Conservation (phyloP, 2,888 invertebrate genomes). For the Drosophila villosipedis region DNA sequence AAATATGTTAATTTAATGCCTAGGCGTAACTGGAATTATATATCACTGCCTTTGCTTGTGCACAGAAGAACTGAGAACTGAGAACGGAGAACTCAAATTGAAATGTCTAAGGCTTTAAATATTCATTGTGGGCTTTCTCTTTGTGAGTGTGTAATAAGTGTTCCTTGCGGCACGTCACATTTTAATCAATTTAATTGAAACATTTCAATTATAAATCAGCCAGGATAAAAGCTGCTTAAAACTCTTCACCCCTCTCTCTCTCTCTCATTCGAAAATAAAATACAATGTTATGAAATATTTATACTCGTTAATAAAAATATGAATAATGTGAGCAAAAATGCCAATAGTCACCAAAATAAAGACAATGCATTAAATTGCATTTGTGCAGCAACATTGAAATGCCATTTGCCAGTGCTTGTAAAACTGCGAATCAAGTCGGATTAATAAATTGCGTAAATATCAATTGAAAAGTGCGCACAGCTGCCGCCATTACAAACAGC, state of each 20-base stretch:
- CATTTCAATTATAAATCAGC: constrained; percentile 49
- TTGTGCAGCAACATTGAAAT: constrained; percentile 67
- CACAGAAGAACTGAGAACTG: not conserved
- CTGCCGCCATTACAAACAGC: constrained; percentile 22
- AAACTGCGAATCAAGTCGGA: constrained; percentile 57
- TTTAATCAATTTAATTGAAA: constrained; percentile 76
- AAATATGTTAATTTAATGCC: constrained; percentile 80
- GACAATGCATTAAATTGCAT: constrained; percentile 45
- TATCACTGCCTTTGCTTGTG: constrained; percentile 9
- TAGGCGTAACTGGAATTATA: constrained; percentile 57
- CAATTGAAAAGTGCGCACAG: constrained; percentile 38
- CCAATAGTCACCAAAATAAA: constrained; percentile 4
- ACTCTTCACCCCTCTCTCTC: not conserved
- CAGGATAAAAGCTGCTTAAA: constrained; percentile 15
- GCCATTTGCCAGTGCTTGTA: constrained; percentile 68
- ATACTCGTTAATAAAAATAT: not conserved
- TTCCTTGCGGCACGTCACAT: constrained; percentile 10
- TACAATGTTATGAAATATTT: not conserved
- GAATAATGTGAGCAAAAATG: constrained; percentile 5
- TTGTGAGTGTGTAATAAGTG: constrained; percentile 3
- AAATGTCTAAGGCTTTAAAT: constrained; percentile 67
- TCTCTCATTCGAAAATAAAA: not conserved
- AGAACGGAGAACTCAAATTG: constrained; percentile 52
- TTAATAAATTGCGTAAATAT: constrained; percentile 53
- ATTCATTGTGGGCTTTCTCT: constrained; percentile 60